Base-by-base conservation (phyloP, 2,888 invertebrate genomes). In the Orgyia antiqua region DNA sequence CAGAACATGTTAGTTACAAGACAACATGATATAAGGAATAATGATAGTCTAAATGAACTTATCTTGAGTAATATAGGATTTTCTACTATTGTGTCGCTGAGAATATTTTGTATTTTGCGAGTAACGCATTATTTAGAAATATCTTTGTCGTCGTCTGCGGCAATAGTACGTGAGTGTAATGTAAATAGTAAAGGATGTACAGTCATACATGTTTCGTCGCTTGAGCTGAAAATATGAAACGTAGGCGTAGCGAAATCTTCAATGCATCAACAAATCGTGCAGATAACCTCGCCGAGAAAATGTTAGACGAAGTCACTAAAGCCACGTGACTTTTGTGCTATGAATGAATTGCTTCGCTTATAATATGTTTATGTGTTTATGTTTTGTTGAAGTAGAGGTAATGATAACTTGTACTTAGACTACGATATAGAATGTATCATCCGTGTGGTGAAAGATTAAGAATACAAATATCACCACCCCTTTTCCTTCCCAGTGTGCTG, bases 141-240 rank as follows among this genome's bases (percentile, higher is more conserved):
- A 62, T 54, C 44, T 48, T 49, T 51, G 42, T 36, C 32, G 39
- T 37, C 39, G 37, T 37, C 42, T 34, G 42, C 48, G 41, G 37
- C 35, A 31, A 39, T 13, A 20, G 48, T 31, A 77, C 77, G 75
- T 78, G 77, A 73, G 64, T 42, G 60, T 60, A 77, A 74, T 75
- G 66, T 58, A 68, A 76, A 76, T 69, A 68, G 48, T 43, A 42
- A 45, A 42, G 47, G 48, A 38, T 39, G 29, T 48, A 58, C 59
- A 60, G 42, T 58, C 51, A 71, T 69, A 76, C 75, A 78, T 75
- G 77, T 75, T 75, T 75, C 71, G 75, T 76, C 76, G 76, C 76
- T 77, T 76, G 72, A 67, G 59, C 61, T 67, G 58, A 62, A 66
- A 64, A 68, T 62, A 66, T 67, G 59, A 58, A 60, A 68, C 65